Conservation (phyloP, 2,797 vertebrate species). For the Anisognathus igniventris region DNA sequence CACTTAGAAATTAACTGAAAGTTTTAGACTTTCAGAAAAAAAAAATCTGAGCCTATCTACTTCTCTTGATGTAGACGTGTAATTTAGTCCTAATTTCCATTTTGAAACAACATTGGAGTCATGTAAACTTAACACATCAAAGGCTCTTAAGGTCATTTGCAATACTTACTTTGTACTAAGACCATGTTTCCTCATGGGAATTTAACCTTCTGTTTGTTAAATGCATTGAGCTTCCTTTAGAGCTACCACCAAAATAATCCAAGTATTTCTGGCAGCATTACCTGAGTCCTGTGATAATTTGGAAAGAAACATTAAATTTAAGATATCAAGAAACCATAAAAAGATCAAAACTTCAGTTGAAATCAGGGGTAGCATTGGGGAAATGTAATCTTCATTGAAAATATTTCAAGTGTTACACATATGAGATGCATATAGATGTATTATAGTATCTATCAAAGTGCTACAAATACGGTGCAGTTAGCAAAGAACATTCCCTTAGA, state of each 20-base stretch:
- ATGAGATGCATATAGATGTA: not conserved
- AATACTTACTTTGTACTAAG: not conserved
- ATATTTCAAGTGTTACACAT: not conserved
- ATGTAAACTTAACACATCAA: not conserved
- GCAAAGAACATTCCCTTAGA: not conserved
- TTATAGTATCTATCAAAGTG: not conserved
- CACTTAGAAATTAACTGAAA: not conserved
- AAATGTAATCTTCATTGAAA: not conserved
- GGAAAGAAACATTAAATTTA: not conserved
- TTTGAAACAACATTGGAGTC: not conserved
- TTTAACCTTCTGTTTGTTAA: not conserved
- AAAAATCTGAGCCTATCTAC: not conserved
- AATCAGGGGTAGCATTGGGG: not conserved
- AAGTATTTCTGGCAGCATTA: not conserved
- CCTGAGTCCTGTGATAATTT: not conserved
- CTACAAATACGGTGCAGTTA: not conserved
- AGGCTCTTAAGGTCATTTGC: not conserved
- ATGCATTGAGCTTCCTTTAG: not conserved
- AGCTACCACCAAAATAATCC: not conserved
- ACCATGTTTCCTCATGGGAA: not conserved
- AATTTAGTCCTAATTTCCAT: not conserved
- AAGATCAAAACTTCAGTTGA: not conserved
- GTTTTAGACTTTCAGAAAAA: rapidly evolving
- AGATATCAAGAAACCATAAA: not conserved
- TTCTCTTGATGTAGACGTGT: not conserved